Evolutionary conservation across 2,797 vertebrate species (phyloP).

Genomic region (Platalea minor): DNA sequence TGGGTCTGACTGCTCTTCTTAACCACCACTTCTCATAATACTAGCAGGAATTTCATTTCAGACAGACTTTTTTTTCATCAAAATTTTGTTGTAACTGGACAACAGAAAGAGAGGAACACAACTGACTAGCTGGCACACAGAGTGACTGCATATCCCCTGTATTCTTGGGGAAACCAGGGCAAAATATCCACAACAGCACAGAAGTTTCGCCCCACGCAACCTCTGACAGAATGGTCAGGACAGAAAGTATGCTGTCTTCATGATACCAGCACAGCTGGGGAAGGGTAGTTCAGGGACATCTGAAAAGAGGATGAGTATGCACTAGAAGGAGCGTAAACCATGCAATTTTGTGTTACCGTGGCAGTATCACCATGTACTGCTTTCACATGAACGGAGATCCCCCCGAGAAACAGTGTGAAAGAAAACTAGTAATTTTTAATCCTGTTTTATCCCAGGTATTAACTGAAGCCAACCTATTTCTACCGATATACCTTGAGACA

Average conservation of each 20-base stretch:
- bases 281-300: not conserved
- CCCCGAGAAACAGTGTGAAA: not conserved
- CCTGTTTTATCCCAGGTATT: not conserved
- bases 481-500: slow-evolving; percentile 31
- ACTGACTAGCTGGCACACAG: not conserved
- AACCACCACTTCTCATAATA: not conserved
- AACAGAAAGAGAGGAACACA: not conserved
- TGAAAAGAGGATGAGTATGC: not conserved
- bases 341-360: not conserved
- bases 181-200: not conserved
- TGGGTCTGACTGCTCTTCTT: not conserved
- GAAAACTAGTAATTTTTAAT: not conserved
- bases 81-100: not conserved
- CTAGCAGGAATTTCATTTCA: not conserved
- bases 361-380: not conserved
- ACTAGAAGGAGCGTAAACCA: not conserved
- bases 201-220: not conserved
- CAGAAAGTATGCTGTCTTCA: not conserved
- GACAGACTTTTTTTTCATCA: not conserved
- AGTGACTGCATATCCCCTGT: not conserved
- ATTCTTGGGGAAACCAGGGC: not conserved
- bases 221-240: not conserved
- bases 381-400: not conserved
- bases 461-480: slow-evolving; percentile 57
- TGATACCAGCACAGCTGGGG: not conserved